These are phyloP conservation scores for Cyaniris semiargus DNA, from an alignment of 2,888 invertebrate genomes.

Conservation along the genomic window DNA sequence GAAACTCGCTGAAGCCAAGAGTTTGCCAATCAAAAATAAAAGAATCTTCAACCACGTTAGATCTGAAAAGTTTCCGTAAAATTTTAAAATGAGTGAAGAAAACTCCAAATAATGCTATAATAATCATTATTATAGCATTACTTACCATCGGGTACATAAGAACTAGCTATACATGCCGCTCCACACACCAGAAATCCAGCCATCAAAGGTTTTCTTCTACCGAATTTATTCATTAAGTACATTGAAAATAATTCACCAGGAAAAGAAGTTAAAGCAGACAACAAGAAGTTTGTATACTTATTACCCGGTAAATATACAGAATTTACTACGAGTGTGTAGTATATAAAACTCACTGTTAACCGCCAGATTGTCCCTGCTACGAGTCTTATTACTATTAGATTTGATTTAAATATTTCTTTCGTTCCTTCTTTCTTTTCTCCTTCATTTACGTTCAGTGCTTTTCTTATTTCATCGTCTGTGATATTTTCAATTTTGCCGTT, in stretches of 20 bases:
- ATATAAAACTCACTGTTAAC: conserved; percentile 63
- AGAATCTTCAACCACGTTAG: conserved; percentile 1
- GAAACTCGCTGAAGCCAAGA: neutral
- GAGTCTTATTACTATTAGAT: conserved; percentile 56
- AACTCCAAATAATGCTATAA: neutral
- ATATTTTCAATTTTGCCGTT: conserved; percentile 52
- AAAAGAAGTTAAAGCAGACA: conserved; percentile 65
- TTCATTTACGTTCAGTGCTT: conserved; percentile 55
- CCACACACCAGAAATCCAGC: conserved; percentile 58
- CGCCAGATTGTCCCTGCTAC: conserved; percentile 53
- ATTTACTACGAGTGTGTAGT: conserved; percentile 66
- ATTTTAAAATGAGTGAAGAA: neutral
- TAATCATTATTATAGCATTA: neutral
- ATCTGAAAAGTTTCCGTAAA: neutral
- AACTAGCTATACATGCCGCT: conserved; percentile 53
- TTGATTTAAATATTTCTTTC: conserved; percentile 54
- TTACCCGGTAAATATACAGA: conserved; percentile 67
- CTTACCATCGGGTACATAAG: conserved; percentile 57
- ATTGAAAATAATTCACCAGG: conserved; percentile 65
- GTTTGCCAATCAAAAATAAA: neutral
- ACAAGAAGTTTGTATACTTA: conserved; percentile 65
- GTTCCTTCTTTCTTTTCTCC: conserved; percentile 55
- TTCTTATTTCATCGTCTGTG: conserved; percentile 51
- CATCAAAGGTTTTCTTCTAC: conserved; percentile 60
- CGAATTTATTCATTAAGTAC: conserved; percentile 65